A percentile compares a stretch with the other conserved stretches of the same genome.
Conservation (phyloP, 53 echinoderm and acorn worm genomes). For the Apostichopus leukothele region DNA sequence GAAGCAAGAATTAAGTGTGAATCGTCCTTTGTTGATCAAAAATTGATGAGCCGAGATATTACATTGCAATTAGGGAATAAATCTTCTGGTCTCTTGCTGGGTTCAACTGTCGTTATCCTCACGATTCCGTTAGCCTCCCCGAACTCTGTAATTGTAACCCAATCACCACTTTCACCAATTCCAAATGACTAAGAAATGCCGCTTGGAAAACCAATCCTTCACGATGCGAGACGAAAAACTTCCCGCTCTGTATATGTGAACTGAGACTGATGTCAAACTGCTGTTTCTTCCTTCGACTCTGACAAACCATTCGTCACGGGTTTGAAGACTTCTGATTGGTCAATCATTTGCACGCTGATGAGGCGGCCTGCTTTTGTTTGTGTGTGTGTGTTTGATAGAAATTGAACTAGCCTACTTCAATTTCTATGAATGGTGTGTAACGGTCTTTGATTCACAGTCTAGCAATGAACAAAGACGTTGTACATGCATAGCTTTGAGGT, state of each 20-base stretch:
- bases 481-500: too few species aligned
- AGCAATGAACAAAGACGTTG: too few species aligned
- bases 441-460: too few species aligned
- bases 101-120: background rate
- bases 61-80: background rate
- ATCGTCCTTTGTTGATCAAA: background rate
- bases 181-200: background rate
- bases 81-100: background rate
- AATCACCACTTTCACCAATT: background rate
- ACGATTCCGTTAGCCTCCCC: background rate
- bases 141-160: background rate
- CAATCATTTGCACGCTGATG: background rate
- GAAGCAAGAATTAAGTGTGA: background rate
- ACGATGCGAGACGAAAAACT: background rate
- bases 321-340: conserved; percentile 1
- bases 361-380: too few species aligned
- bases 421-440: too few species aligned
- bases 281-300: background rate
- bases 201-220: background rate
- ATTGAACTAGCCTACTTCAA: too few species aligned
- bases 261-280: background rate
- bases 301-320: background rate
- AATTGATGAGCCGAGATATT: background rate
- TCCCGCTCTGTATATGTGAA: background rate
- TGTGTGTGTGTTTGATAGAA: too few species aligned